phyloP scores from a whole-genome alignment of 2,113 vertebrate species.

The Silurus asotus region DNA sequence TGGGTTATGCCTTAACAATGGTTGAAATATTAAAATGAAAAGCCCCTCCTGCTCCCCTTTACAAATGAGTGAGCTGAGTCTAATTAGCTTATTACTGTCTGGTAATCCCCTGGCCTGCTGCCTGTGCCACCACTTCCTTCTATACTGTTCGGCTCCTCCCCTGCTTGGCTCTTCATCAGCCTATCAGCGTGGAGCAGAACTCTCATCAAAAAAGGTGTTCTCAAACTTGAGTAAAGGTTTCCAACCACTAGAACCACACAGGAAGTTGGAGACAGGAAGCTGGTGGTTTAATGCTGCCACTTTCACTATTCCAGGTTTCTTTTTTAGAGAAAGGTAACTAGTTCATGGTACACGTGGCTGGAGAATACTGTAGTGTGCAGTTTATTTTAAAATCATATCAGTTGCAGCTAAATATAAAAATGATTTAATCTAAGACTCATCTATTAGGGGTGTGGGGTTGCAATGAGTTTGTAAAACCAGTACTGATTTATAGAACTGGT shows the following conservation, averaged over 20 bases:
- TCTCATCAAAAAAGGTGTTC: slow-evolving; percentile 38
- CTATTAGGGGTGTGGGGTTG: background rate
- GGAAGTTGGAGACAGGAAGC: slow-evolving; percentile 54
- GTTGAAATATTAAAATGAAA: background rate
- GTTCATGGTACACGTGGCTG: slow-evolving; percentile 29
- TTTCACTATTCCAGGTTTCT: slow-evolving; percentile 48
- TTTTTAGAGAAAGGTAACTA: slow-evolving; percentile 6
- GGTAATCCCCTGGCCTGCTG: slow-evolving; percentile 51
- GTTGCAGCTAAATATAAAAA: slow-evolving; percentile 20
- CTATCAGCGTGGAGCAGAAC: slow-evolving; percentile 13
- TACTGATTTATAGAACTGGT: background rate
- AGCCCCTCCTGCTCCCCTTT: background rate
- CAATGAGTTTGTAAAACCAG: background rate
- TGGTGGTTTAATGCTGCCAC: slow-evolving; percentile 37
- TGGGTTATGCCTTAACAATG: background rate
- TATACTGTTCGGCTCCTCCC: slow-evolving; percentile 1
- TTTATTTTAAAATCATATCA: slow-evolving; percentile 19
- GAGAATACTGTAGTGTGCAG: slow-evolving; percentile 12
- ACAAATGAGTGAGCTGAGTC: background rate
- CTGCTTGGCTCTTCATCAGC: background rate
- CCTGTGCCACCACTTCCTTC: slow-evolving; percentile 46
- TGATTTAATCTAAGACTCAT: slow-evolving; percentile 12
- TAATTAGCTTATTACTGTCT: background rate
- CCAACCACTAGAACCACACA: slow-evolving; percentile 42
- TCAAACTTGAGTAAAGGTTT: slow-evolving; percentile 22